Conservation (phyloP, 2,888 invertebrate species). For the Neuroscelio doddi region DNA sequence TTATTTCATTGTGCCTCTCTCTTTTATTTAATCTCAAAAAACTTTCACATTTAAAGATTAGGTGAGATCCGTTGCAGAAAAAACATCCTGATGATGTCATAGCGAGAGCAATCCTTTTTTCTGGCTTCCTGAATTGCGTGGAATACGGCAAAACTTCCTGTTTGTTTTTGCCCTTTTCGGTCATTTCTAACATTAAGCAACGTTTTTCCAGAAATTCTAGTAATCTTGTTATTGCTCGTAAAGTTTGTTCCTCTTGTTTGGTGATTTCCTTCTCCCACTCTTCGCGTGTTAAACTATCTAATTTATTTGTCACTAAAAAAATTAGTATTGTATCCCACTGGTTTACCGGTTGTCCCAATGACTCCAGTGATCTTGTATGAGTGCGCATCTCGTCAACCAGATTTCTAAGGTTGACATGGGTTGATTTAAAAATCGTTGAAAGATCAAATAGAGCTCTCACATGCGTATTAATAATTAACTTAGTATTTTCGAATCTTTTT, state of each 20-base stretch:
- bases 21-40: too few species aligned
- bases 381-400: slow-evolving; percentile 13
- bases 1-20: slow-evolving; percentile 11
- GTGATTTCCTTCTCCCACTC: slow-evolving; percentile 18
- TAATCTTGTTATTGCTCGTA: too few species aligned
- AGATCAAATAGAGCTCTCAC: slow-evolving; percentile 20
- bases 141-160: too few species aligned
- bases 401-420: background rate
- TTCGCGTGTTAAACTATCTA: slow-evolving; percentile 6
- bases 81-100: too few species aligned
- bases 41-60: too few species aligned
- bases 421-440: slow-evolving; percentile 7
- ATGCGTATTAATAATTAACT: slow-evolving; percentile 15
- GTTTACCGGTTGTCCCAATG: slow-evolving; percentile 10
- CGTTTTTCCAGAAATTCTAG: too few species aligned
- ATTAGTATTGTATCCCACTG: slow-evolving; percentile 10
- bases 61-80: too few species aligned
- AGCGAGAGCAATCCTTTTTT: too few species aligned
- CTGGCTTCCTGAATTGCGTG: too few species aligned
- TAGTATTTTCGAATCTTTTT: slow-evolving; percentile 10
- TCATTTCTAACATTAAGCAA: too few species aligned
- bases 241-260: too few species aligned
- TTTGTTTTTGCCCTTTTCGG: too few species aligned
- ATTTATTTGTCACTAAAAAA: slow-evolving; percentile 9
- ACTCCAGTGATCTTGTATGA: slow-evolving; percentile 12